These are phyloP conservation scores for Herpetotheres cachinnans DNA, from an alignment of 2,113 vertebrate species.

Conservation along the genomic window DNA sequence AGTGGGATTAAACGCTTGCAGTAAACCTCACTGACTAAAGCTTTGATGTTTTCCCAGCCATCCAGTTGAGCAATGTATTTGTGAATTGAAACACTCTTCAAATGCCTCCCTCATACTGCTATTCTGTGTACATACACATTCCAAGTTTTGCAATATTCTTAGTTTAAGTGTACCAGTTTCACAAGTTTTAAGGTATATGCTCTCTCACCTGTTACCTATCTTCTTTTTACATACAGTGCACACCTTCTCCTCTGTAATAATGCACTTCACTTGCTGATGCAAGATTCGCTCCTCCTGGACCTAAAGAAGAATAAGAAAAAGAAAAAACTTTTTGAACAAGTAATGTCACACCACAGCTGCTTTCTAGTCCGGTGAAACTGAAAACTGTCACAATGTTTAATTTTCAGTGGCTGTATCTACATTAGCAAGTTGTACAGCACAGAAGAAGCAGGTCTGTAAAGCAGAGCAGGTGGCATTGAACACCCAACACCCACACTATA, in stretches of 20 bases:
- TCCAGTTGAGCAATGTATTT: accelerated
- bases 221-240: conserved; percentile 98
- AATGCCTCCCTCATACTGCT: neutral
- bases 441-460: neutral
- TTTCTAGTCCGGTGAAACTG: neutral
- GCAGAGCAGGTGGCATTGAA: neutral
- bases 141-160: neutral
- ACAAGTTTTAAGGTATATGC: neutral
- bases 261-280: conserved; percentile 97
- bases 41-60: neutral
- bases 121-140: neutral
- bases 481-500: neutral
- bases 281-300: conserved; percentile 97
- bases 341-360: neutral
- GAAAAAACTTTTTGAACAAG: neutral
- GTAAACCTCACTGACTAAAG: neutral
- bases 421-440: neutral
- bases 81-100: neutral
- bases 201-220: conserved; percentile 92
- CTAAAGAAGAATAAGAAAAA: conserved; percentile 57
- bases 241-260: conserved; percentile 97
- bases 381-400: neutral
- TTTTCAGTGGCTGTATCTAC: neutral
- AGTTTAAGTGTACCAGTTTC: neutral
- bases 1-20: neutral